These are phyloP conservation scores for Pseudorasbora parva DNA, from an alignment of 2,113 vertebrate genomes.

Conservation along the genomic window DNA sequence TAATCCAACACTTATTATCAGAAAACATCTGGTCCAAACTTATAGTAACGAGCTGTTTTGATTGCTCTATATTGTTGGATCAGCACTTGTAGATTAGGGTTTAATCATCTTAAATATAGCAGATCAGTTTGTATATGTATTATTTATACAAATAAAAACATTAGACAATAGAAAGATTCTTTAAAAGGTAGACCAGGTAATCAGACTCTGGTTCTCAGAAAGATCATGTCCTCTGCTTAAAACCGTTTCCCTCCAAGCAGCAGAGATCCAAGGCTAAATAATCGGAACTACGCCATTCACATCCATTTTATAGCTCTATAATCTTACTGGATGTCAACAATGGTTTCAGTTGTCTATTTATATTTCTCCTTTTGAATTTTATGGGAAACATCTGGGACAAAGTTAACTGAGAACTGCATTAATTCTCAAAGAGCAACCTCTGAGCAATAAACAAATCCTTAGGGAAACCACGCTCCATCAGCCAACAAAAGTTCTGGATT, in stretches of 20 bases:
- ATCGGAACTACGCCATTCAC: neutral
- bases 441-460: neutral
- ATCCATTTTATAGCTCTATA: neutral
- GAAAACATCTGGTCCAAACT: neutral
- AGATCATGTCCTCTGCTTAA: neutral
- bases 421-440: neutral
- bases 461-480: neutral
- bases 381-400: neutral
- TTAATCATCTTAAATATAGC: no score
- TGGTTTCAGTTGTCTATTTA: neutral
- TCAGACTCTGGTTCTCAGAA: neutral
- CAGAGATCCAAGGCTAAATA: neutral
- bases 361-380: neutral
- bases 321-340: neutral
- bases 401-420: conserved; percentile 3
- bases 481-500: neutral
- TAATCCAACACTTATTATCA: neutral
- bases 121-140: no score
- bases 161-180: neutral
- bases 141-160: no score
- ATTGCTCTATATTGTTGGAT: no score
- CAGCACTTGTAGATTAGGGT: neutral
- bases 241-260: neutral
- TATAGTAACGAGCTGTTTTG: neutral
- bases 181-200: neutral